Conservation (phyloP, 2,797 vertebrate genomes). For the Bradypus variegatus region DNA sequence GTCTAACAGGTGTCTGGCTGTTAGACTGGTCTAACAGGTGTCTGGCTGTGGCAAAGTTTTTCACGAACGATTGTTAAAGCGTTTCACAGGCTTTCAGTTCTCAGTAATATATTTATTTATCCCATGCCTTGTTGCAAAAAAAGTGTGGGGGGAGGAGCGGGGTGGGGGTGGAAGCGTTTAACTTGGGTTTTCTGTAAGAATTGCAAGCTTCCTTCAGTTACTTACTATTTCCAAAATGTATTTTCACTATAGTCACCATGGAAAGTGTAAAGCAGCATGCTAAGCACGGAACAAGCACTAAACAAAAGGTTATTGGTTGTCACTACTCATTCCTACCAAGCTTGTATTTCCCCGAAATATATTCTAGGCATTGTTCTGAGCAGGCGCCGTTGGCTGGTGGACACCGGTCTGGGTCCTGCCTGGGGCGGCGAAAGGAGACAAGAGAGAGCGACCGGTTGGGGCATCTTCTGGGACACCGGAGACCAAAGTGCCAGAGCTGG, state of each 20-base stretch:
- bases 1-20: too few species aligned
- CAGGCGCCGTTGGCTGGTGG: not conserved
- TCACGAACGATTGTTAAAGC: too few species aligned
- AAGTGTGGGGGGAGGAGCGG: too few species aligned
- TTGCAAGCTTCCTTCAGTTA: too few species aligned
- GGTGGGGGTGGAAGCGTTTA: too few species aligned
- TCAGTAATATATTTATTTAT: too few species aligned
- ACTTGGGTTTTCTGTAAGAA: too few species aligned
- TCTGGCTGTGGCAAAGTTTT: too few species aligned
- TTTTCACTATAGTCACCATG: not conserved
- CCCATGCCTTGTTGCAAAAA: too few species aligned
- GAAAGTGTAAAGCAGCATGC: not conserved
- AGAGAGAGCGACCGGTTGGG: not conserved
- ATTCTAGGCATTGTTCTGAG: not conserved
- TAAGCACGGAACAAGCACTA: conserved; percentile 6
- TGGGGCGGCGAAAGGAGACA: not conserved
- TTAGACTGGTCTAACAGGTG: too few species aligned
- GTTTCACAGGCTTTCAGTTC: too few species aligned
- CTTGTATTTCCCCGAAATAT: not conserved
- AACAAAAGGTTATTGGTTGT: conserved; percentile 1
- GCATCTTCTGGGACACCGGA: not conserved
- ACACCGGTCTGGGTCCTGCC: not conserved
- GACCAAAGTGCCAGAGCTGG: not conserved
- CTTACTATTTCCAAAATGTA: too few species aligned
- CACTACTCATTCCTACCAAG: conserved; percentile 30